Evolutionary conservation across 2,113 vertebrate species (phyloP).

Genomic region (Arvicanthis niloticus): DNA sequence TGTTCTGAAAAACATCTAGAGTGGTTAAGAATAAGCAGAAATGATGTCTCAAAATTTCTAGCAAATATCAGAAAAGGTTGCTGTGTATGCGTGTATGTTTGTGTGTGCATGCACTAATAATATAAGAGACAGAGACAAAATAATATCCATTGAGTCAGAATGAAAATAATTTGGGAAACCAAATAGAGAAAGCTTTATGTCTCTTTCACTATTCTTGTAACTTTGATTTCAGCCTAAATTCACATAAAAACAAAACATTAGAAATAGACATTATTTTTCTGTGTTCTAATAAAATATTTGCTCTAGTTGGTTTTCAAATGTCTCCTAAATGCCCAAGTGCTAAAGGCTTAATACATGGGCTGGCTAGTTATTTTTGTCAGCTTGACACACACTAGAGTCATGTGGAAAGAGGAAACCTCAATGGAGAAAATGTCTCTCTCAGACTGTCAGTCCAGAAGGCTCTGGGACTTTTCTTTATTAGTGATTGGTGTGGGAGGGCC

Average conservation of each 20-base stretch:
- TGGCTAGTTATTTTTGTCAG: background rate
- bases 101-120: background rate
- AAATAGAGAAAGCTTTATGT: background rate
- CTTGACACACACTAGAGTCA: background rate
- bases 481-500: background rate
- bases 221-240: conserved; percentile 27
- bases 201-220: background rate
- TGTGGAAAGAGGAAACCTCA: background rate
- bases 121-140: background rate
- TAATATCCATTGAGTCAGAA: background rate
- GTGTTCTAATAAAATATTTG: background rate
- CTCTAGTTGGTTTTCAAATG: background rate
- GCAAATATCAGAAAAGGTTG: background rate
- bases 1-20: background rate
- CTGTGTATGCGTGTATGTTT: background rate
- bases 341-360: background rate
- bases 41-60: background rate
- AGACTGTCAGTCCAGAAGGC: background rate
- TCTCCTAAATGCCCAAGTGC: background rate
- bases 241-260: background rate
- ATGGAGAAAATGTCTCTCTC: background rate
- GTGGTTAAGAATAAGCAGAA: background rate
- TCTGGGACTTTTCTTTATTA: background rate
- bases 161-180: background rate
- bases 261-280: background rate